Evolutionary conservation across 2,888 invertebrate species (phyloP), one percentile per base, ranked within the genome.

Genomic region (Pseudanteris insignis): DNA sequence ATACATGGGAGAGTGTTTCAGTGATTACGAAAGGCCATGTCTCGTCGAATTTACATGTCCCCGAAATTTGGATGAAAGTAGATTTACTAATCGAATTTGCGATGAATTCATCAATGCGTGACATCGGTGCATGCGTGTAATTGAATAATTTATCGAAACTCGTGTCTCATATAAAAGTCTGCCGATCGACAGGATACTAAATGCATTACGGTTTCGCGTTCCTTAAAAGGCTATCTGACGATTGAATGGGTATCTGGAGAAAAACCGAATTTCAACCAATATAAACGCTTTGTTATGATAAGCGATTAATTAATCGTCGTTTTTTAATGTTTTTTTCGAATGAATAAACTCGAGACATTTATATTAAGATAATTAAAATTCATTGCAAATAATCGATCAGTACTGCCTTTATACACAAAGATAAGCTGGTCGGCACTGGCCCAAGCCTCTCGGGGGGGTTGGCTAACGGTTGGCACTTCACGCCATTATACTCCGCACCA

Each of bases 131-230:
- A 44, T 34, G 34, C 37, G 28, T 47, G 47, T 47, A 47, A 47
- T 37, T 36, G 47, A 47, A 47, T 47, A 37, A 47, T 47, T 47
- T 47, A 47, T 37, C 47, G 47, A 47, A 47, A 47, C 47, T 47
- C 47, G 24, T 47, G 47, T 47, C 37, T 37, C 47, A 13, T 47
- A 37, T 47, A 21, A 37, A 30, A 24, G 47, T 37, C 47, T 47
- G 29, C 36, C 47, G 47, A 37, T 47, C 47, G 47, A 36, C 47
- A 21, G 47, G 38, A 40, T 50, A 32, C 38, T 40, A 50, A 26
- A 40, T 21, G 32, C 48, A 32, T 33, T 40, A 26, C 26, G 48
- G 37, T 33, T 37, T n/a, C n/a, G n/a, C n/a, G n/a, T 38, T 40
- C 48, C 40, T 40, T 50, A 40, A 40, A 50, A 33, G 48, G 48